A percentile compares a stretch with the other conserved stretches of the same genome.
Conservation (phyloP, 1,140 invertebrate genomes). For the Sesamia nonagrioides region DNA sequence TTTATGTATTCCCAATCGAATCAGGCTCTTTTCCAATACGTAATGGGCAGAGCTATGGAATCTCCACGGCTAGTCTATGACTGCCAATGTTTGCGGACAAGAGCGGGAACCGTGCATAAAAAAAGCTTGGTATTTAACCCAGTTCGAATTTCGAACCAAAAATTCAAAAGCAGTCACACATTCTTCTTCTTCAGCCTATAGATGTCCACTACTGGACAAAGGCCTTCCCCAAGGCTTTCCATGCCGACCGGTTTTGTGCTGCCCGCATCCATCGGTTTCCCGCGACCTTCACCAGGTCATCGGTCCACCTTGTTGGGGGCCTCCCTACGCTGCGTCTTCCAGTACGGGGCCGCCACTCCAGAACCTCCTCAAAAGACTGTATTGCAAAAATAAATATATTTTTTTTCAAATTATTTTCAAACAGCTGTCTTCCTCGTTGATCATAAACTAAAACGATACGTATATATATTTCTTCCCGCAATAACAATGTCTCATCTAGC, state of each 20-base stretch:
- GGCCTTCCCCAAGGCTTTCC: too few relatives aligned
- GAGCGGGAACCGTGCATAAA: background rate
- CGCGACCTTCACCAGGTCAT: too few relatives aligned
- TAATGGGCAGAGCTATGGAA: background rate
- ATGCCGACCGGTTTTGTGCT: too few relatives aligned
- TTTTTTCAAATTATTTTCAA: background rate
- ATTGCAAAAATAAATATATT: too few relatives aligned
- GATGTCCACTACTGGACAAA: too few relatives aligned
- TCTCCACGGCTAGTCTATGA: background rate
- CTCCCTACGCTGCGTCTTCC: too few relatives aligned
- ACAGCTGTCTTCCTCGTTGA: background rate
- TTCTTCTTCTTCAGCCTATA: too few relatives aligned
- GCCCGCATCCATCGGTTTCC: too few relatives aligned
- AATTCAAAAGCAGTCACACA: background rate
- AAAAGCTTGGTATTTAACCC: background rate
- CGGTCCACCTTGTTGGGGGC: too few relatives aligned
- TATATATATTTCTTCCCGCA: background rate
- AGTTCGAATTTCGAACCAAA: background rate
- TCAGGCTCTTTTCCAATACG: background rate
- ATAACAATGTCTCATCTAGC: slow-evolving; percentile 12
- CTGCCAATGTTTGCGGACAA: slow-evolving; percentile 1
- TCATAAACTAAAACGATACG: background rate
- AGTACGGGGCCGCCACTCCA: too few relatives aligned
- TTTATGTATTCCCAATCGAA: background rate
- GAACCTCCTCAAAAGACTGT: too few relatives aligned